Percentiles rank a stretch among this genome's conserved stretches.
These are phyloP conservation scores for Alloscopus bannaensis DNA, from an alignment of 2,888 invertebrate species.

Conservation along the genomic window DNA sequence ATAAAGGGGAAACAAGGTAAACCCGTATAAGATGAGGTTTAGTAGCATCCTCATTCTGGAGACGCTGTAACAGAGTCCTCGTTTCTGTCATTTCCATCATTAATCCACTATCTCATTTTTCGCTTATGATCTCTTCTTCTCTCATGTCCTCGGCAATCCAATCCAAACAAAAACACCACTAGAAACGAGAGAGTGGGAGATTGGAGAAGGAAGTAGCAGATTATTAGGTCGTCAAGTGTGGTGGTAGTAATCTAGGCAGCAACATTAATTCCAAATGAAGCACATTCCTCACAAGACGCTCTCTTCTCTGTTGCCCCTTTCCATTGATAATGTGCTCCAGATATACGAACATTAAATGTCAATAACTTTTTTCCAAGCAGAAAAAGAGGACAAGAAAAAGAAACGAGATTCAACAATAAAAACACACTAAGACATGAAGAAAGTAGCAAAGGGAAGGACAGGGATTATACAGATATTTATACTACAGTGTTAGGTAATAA, in stretches of 20 bases:
- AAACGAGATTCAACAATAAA: slow-evolving; percentile 7
- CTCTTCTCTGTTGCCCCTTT: neutral
- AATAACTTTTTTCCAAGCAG: neutral
- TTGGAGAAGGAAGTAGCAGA: neutral
- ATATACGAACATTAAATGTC: slow-evolving; percentile 15
- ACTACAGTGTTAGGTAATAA: slow-evolving; percentile 19
- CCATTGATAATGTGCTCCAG: neutral
- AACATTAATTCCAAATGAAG: slow-evolving; percentile 31
- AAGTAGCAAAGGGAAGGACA: neutral
- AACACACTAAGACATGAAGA: neutral
- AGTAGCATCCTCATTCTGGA: slow-evolving; percentile 7
- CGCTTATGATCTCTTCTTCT: neutral
- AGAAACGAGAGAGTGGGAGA: neutral
- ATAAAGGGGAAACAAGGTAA: neutral
- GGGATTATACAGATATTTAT: neutral
- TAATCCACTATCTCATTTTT: slow-evolving; percentile 49
- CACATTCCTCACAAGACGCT: neutral
- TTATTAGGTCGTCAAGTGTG: slow-evolving; percentile 32
- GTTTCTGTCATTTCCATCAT: slow-evolving; percentile 49
- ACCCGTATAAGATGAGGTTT: neutral
- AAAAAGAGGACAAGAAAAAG: neutral
- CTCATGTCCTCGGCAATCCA: neutral
- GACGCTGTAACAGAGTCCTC: slow-evolving; percentile 11
- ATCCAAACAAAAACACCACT: too few species aligned
- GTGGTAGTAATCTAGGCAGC: slow-evolving; percentile 26